Evolutionary conservation across 2,888 invertebrate genomes (phyloP), one percentile per base, ranked within the genome.

Genomic region (Ophion costatus): DNA sequence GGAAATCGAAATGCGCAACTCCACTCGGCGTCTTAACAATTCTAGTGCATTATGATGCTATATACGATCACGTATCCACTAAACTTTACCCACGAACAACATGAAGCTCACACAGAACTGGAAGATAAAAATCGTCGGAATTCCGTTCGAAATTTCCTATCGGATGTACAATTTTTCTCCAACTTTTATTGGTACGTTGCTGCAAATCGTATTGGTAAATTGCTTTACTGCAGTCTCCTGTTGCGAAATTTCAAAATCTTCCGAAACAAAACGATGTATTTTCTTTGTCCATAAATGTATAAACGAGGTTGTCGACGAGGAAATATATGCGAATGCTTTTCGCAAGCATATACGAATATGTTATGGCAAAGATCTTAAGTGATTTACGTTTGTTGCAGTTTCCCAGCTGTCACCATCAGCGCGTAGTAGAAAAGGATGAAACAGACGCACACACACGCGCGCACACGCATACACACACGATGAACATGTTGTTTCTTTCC

Each of bases 51-150:
- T 22, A 59, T 51, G 61, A 61, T 51, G 67, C 69, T 51, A 20
- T 67, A 57, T 67, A 42, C 45, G 59, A 33, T 24, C 42, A 24
- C 59, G 42, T 63, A 57, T 51, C 17, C 38, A 64, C 57, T 71
- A 11, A 29, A 71, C 33, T 33, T 70, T 61, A 61, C 67, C n/a
- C 56, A 38, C 75, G 69, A 81, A 76, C 75, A 81, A 64, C 70
- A 76, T 70, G 75, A 81, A 81, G 64, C 75, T 78, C 63, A 33
- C 69, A 38, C 51, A 71, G 64, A 20, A 63, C 42, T 57, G 14
- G 24, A 24, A 17, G 57, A 59, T 17, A 45, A 42, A 82, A 67
- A 67, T 42, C 38, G 14, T 67, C 42, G 7, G 29, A 29, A 69
- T 51, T 45, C 29, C 22, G 17, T 33, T 57, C n/a, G 59, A n/a